Evolutionary conservation across 1,140 invertebrate genomes (phyloP), one percentile per base, ranked within the genome.

Genomic region (Carcinoscorpius rotundicauda): DNA sequence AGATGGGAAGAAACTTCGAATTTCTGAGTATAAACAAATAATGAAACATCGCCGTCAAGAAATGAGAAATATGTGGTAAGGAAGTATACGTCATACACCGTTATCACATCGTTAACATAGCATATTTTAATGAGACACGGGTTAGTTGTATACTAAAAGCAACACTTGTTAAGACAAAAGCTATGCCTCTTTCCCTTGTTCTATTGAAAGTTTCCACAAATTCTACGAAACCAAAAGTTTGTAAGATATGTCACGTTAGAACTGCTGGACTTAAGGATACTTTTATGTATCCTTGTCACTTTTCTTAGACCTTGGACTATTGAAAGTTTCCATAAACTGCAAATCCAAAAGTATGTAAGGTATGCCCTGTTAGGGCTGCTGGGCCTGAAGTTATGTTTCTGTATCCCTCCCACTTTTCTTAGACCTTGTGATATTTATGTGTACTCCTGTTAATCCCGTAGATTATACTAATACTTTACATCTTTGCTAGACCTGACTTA

Each of bases 21-120:
- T 98, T 76, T 97, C 93, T 49, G 96, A 98, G 77, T 98, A 98
- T 81, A 99, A 98, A 78, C 87, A 88, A 52, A 77, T 98, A 71
- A 97, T 99, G 94, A 84, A 91, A 55, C 88, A 89, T 69, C 84
- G 93, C 11, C 81, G 93, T 10, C 89, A 93, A 69, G 91, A 95
- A 75, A 93, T 94, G 91, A 76, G 91, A 49, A 90, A 92, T 74
- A 79, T 94, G 4, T 94, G 90, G 89, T 93, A 66, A 68, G 65
- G 61, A 4, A 0, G 11, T 10, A 48, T 63, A n/a, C 65, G 56
- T 63, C 29, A 29, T 29, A 29, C 2, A 29, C 29, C 29, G 49
- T 61, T 48, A 52, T 10, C 29, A 5, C 3, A 0, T 5, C 49
- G 5, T 52, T 51, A n/a, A 6, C 9, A 6, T 48, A 29, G 29